Percentiles rank a stretch among this genome's conserved stretches.
Evolutionary conservation across 2,888 invertebrate genomes (phyloP).

Genomic region (Diloba caeruleocephala): DNA sequence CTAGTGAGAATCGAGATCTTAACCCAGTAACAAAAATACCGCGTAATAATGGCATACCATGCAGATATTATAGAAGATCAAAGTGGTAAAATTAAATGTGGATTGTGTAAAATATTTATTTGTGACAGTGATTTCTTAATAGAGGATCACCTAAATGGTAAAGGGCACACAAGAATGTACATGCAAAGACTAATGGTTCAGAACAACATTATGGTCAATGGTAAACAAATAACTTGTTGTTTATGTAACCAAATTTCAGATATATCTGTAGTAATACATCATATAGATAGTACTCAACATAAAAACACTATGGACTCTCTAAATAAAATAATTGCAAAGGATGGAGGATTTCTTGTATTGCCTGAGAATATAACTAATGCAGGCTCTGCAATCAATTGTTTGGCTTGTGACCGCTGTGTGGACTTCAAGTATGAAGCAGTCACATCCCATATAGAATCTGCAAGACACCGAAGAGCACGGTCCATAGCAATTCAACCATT

Average conservation of each 20-base stretch:
- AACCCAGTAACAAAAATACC: too few relatives aligned
- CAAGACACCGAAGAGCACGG: conserved; percentile 59
- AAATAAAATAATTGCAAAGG: conserved; percentile 52
- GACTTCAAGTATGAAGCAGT: conserved; percentile 50
- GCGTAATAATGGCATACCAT: conserved; percentile 56
- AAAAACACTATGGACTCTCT: conserved; percentile 42
- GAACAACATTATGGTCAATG: conserved; percentile 55
- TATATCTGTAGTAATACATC: conserved; percentile 39
- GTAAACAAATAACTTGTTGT: conserved; percentile 48
- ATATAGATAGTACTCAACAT: conserved; percentile 57
- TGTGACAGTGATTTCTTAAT: conserved; percentile 47
- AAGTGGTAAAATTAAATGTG: conserved; percentile 58
- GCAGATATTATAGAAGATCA: conserved; percentile 60
- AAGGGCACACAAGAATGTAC: conserved; percentile 54
- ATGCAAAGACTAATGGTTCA: conserved; percentile 57
- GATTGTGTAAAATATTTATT: conserved; percentile 59
- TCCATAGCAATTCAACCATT: conserved; percentile 67
- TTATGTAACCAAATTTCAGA: conserved; percentile 55
- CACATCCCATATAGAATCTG: conserved; percentile 53
- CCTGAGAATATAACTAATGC: conserved; percentile 47
- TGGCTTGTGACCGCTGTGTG: conserved; percentile 57
- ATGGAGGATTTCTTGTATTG: conserved; percentile 62
- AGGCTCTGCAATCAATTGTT: conserved; percentile 49
- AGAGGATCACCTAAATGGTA: conserved; percentile 57
- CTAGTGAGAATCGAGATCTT: too few relatives aligned